phyloP scores from a whole-genome alignment of 2,797 vertebrate genomes.

The Sylvilagus floridanus region DNA sequence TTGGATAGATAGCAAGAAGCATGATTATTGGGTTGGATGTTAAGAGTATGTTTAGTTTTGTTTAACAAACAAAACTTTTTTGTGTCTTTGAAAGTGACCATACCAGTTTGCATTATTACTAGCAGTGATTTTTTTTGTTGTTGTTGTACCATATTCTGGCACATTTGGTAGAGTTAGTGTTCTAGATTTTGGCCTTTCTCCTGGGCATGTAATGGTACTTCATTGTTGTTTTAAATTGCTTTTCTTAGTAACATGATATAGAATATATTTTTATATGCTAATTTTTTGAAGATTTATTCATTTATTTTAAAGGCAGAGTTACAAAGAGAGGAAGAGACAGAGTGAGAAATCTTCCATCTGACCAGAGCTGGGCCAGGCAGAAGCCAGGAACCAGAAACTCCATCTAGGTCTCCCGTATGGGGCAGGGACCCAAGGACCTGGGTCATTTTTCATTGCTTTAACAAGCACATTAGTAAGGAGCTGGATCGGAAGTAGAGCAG shows the following conservation, averaged over 20 bases:
- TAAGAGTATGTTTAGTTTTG: slow-evolving; percentile 1
- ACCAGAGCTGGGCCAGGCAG: no score
- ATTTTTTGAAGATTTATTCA: no score
- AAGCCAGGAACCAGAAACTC: no score
- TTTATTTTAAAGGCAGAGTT: no score
- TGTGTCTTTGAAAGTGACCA: neutral
- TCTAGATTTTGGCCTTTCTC: neutral
- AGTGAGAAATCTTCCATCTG: no score
- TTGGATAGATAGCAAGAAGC: neutral
- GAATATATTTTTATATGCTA: neutral
- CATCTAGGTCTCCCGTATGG: no score
- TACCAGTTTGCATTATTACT: neutral
- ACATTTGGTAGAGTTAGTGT: neutral
- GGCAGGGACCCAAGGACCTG: no score
- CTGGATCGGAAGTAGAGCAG: no score
- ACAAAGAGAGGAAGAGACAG: no score
- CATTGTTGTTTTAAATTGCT: slow-evolving; percentile 14
- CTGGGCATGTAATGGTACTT: neutral
- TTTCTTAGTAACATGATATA: neutral
- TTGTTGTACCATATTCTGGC: neutral
- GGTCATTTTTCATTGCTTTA: no score
- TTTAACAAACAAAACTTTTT: neutral
- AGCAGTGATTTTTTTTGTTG: neutral
- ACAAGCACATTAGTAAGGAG: no score
- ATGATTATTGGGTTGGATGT: neutral